Evolutionary conservation across 2,113 vertebrate genomes (phyloP), one percentile per base, ranked within the genome.

Genomic region (Anhinga anhinga): DNA sequence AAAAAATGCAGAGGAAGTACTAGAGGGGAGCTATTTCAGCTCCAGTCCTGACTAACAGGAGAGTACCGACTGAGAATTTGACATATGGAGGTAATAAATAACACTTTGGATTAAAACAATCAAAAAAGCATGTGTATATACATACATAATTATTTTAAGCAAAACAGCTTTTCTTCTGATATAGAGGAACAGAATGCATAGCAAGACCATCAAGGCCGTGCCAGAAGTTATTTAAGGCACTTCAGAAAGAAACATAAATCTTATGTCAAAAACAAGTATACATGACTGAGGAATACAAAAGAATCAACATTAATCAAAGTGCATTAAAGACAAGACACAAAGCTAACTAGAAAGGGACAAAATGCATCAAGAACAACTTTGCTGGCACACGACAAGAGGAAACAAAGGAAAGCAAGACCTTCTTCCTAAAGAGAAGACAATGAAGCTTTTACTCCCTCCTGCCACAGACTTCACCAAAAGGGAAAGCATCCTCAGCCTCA

Each of bases 211-310:
- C 12, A 1, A 7, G 29, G 47, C 69, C 5, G 3, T 91, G 91
- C 95, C 93, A 95, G 81, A 94, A 84, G 77, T 91, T 82, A 90
- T 86, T 86, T 79, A 73, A 96, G 73, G 77, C 89, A 94, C 93
- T 97, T 92, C 76, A 74, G 80, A 84, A 92, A 92, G 79, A 93
- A 95, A 96, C 86, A 94, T 91, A 94, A 96, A 96, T 96, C 93
- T 74, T 44, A 50, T 44, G 89, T 91, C 95, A 96, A 78, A 94
- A 95, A 14, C 86, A 96, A 91, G 89, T 63, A 91, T 84, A 92
- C 91, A 74, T 36, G 86, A 74, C 89, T 70, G 69, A 95, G 69
- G 89, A 92, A 94, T 67, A 90, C 65, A 91, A 71, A 92, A 94
- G 89, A 89, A 55, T 44, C 44, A 61, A 65, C 67, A 86, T 94